These are phyloP conservation scores for Pemphigus obesinymphae DNA, from an alignment of 1,140 invertebrate species.

Conservation along the genomic window DNA sequence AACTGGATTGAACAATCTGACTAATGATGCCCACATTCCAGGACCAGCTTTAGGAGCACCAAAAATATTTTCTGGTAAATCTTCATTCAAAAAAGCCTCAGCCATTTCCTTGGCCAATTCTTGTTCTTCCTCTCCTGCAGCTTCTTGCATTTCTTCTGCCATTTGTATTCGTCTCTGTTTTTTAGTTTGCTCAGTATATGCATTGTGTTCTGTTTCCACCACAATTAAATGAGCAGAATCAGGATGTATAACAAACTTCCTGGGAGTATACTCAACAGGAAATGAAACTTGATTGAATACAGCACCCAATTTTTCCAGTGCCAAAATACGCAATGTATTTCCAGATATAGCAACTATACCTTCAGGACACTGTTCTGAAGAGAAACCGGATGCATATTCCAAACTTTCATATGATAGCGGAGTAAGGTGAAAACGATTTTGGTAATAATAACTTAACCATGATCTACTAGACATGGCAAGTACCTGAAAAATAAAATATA, in stretches of 20 bases:
- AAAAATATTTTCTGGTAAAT: constrained; percentile 87
- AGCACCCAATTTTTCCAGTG: constrained; percentile 95
- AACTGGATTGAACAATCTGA: constrained; percentile 87
- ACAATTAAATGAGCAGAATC: constrained; percentile 89
- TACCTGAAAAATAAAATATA: constrained; percentile 55
- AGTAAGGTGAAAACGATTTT: constrained; percentile 93
- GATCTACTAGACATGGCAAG: constrained; percentile 95
- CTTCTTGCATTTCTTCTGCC: constrained; percentile 91
- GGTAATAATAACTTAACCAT: constrained; percentile 98
- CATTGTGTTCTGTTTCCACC: constrained; percentile 97
- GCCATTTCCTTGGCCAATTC: constrained; percentile 95
- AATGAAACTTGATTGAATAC: constrained; percentile 95
- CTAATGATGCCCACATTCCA: constrained; percentile 94
- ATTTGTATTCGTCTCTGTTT: constrained; percentile 77
- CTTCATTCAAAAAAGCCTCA: constrained; percentile 90
- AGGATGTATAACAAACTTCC: constrained; percentile 89
- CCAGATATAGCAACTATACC: constrained; percentile 98
- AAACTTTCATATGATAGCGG: constrained; percentile 93
- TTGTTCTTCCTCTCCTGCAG: constrained; percentile 89
- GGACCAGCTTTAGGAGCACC: constrained; percentile 93
- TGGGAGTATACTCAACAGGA: constrained; percentile 90
- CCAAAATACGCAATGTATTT: constrained; percentile 95
- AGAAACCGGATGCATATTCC: constrained; percentile 97
- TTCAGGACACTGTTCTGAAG: constrained; percentile 98
- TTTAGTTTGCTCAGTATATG: constrained; percentile 96